Evolutionary conservation across 2,888 invertebrate genomes (phyloP), one percentile per base, ranked within the genome.

Genomic region (Caenorhabditis panamensis): DNA sequence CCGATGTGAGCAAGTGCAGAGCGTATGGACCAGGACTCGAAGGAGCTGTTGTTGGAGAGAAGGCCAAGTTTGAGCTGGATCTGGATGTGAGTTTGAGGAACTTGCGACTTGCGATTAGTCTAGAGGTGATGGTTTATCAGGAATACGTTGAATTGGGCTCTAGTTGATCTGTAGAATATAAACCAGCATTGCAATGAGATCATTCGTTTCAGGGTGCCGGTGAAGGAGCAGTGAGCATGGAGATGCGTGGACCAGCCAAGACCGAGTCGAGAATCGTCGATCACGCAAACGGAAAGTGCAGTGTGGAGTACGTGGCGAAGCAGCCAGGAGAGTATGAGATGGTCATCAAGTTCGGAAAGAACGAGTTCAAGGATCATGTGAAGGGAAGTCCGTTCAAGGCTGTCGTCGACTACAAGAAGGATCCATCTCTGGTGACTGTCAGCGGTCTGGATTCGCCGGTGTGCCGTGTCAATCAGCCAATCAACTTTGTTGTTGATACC

Each of bases 231-330:
- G 93, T 99, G 73, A 96, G 96, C 62, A 96, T 98, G 85, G 96
- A 96, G 0, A 95, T 98, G 56, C 97, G 97, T 91, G 98, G 98
- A 0, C 98, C 98, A 2, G 96, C 96, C 92, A 97, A 97, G 92
- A 97, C 97, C 2, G 68, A 82, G 13, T 77, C 78, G 9, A 49
- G 58, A 26, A 76, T 85, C 18, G 31, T 56, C 80, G 96, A 96
- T 90, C 95, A 95, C 90, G 95, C 95, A 92, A 97, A 99, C 91
- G 98, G 98, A 49, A 97, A 97, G 0, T 95, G 95, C 91, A 94
- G 95, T 0, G 97, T 98, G 0, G 95, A 96, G 0, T 99, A 96
- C 92, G 92, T 97, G 68, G 97, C 98, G 59, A 96, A 96, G 0
- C 95, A 96, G 4, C 97, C 97, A 2, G 98, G 98, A 59, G 82